phyloP scores from a whole-genome alignment of 2,797 vertebrate species.

The Pseudopleuronectes americanus region DNA sequence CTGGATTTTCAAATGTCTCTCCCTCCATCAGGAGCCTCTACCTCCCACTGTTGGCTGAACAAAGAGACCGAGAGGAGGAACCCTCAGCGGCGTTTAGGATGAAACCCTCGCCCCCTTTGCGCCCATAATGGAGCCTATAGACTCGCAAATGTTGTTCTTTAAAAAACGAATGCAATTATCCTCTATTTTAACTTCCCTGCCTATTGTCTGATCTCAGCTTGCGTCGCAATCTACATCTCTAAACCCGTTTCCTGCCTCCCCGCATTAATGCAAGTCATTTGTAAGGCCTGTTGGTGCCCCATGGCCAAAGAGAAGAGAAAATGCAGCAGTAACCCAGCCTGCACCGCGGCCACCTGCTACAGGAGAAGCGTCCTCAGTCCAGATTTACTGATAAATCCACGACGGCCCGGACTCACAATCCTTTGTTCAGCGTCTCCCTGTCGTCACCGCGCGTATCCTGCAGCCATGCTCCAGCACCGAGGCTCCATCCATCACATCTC shows the following conservation, averaged over 20 bases:
- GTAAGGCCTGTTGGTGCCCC: constrained; percentile 48
- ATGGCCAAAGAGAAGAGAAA: constrained; percentile 15
- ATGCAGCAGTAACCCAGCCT: constrained; percentile 39
- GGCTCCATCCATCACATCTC: constrained; percentile 52
- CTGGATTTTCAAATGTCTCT: constrained; percentile 63
- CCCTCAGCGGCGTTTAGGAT: constrained; percentile 52
- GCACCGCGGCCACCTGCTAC: constrained; percentile 58
- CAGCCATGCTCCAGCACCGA: constrained; percentile 41
- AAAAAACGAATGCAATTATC: constrained; percentile 55
- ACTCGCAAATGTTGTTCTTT: constrained; percentile 64
- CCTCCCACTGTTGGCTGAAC: constrained; percentile 80
- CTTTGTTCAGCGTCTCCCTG: constrained; percentile 70
- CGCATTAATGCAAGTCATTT: constrained; percentile 30
- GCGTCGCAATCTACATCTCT: constrained; percentile 56
- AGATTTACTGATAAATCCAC: constrained; percentile 60
- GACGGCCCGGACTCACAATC: constrained; percentile 55
- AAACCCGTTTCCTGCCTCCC: constrained; percentile 49
- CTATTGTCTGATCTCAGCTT: constrained; percentile 34
- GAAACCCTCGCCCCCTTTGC: constrained; percentile 48
- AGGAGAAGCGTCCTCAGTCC: constrained; percentile 54
- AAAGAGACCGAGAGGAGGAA: constrained; percentile 73
- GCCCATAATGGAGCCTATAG: constrained; percentile 58
- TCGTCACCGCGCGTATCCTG: constrained; percentile 53
- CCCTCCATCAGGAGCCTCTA: constrained; percentile 38
- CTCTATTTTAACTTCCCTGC: constrained; percentile 45